Evolutionary conservation across 2,797 vertebrate species (phyloP).

Genomic region (Lepus oiostolus): DNA sequence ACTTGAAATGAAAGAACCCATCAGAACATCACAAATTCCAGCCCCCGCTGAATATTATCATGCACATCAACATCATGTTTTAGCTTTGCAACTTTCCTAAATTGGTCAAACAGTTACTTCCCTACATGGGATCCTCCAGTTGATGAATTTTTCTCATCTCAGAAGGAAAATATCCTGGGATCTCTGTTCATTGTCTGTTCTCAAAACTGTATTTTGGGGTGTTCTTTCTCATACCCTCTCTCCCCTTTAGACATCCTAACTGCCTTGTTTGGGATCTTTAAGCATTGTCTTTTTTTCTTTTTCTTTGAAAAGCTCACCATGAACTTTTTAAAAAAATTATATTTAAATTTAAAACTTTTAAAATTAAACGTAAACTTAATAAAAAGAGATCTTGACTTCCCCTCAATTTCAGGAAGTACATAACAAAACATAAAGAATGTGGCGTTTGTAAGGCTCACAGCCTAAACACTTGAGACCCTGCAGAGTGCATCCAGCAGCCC

Average conservation of each 20-base stretch:
- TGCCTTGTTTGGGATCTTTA: not conserved
- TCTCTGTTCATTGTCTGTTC: not conserved
- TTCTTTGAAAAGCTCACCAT: not conserved
- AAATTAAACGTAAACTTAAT: constrained; percentile 1
- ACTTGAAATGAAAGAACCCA: constrained; percentile 32
- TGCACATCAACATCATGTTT: not conserved
- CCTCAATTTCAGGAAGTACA: constrained; percentile 29
- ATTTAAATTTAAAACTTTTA: not conserved
- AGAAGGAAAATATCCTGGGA: not conserved
- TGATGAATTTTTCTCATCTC: not conserved
- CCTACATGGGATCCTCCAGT: not conserved
- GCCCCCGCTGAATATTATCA: not conserved
- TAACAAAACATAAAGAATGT: not conserved
- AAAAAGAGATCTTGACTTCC: not conserved
- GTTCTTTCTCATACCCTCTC: not conserved
- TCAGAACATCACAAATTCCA: not conserved
- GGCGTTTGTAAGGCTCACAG: not conserved
- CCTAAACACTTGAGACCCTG: not conserved
- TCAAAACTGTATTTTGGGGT: not conserved
- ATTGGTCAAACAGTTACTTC: constrained; percentile 1
- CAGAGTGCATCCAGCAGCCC: not conserved
- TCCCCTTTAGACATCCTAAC: not conserved
- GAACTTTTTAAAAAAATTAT: not conserved
- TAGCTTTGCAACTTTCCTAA: not conserved
- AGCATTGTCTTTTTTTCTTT: not conserved